Conservation (phyloP, 2,797 vertebrate species). For the Poecilia gillii region DNA sequence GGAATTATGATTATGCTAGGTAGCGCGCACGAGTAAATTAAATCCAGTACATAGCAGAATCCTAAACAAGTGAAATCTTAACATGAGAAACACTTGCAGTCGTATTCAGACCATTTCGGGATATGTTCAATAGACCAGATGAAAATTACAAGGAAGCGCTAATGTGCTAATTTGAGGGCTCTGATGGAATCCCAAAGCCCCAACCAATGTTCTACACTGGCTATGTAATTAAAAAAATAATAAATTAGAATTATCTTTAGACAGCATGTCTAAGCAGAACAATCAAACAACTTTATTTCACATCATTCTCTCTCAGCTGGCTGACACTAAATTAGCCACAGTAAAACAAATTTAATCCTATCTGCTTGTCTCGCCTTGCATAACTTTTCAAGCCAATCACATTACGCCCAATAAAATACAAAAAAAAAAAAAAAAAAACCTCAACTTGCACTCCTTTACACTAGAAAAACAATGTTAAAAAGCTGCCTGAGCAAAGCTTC, state of each 20-base stretch:
- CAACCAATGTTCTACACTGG: neutral
- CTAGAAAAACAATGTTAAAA: neutral
- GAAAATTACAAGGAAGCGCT: neutral
- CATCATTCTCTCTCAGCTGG: neutral
- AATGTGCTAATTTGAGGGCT: neutral
- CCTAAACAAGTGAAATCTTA: neutral
- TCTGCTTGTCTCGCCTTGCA: neutral
- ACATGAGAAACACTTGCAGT: neutral
- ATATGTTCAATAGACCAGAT: neutral
- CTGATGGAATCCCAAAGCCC: neutral
- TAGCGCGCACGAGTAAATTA: slow-evolving; percentile 33
- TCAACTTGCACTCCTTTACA: neutral
- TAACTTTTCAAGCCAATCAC: neutral
- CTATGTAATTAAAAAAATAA: neutral
- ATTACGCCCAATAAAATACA: neutral
- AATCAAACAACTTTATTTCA: neutral
- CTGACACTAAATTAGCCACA: neutral
- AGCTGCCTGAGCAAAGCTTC: neutral
- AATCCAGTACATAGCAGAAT: slow-evolving; percentile 3
- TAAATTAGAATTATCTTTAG: neutral
- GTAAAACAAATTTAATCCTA: neutral
- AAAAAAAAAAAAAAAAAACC: neutral
- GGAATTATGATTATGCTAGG: slow-evolving; percentile 56
- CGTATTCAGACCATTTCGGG: neutral
- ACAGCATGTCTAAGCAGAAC: neutral